Evolutionary conservation across 2,888 invertebrate species (phyloP).

Genomic region (Diadromus collaris): DNA sequence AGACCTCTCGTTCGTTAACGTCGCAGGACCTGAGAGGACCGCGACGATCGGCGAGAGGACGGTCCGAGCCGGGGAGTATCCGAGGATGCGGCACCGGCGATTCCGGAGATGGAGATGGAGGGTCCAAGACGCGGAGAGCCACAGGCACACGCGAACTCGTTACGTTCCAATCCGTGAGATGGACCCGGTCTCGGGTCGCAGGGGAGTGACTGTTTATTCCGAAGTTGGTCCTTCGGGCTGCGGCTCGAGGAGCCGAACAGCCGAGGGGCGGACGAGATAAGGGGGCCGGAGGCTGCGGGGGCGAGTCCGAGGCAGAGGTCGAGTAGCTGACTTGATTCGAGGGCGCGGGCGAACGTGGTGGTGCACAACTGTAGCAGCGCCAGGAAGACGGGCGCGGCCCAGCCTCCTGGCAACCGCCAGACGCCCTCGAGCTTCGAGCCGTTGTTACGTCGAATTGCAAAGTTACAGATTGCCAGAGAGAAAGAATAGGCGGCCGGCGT

Average conservation of each 20-base stretch:
- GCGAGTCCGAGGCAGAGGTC: slow-evolving; percentile 53
- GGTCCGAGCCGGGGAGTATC: slow-evolving; percentile 3
- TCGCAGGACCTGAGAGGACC: slow-evolving; percentile 22
- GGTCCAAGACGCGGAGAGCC: slow-evolving; percentile 28
- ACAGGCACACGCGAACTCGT: slow-evolving; percentile 54
- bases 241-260: slow-evolving; percentile 49
- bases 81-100: slow-evolving; percentile 23
- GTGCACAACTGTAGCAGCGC: slow-evolving; percentile 38
- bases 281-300: slow-evolving; percentile 35
- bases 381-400: slow-evolving; percentile 38
- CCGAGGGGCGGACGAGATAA: slow-evolving; percentile 47
- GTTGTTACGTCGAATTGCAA: slow-evolving; percentile 73
- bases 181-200: slow-evolving; percentile 38
- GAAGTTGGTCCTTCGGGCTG: slow-evolving; percentile 58
- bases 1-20: slow-evolving; percentile 55
- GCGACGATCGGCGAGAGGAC: slow-evolving; percentile 36
- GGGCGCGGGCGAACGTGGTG: slow-evolving; percentile 30
- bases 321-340: slow-evolving; percentile 49
- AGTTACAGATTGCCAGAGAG: slow-evolving; percentile 72
- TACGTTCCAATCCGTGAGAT: slow-evolving; percentile 59
- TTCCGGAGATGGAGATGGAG: slow-evolving; percentile 10
- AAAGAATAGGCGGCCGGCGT: slow-evolving; percentile 53
- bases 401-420: slow-evolving; percentile 60
- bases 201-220: slow-evolving; percentile 62
- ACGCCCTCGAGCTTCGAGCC: slow-evolving; percentile 50